Conservation (phyloP, 35 echinoderm and acorn worm species). For the Anneissia japonica region DNA sequence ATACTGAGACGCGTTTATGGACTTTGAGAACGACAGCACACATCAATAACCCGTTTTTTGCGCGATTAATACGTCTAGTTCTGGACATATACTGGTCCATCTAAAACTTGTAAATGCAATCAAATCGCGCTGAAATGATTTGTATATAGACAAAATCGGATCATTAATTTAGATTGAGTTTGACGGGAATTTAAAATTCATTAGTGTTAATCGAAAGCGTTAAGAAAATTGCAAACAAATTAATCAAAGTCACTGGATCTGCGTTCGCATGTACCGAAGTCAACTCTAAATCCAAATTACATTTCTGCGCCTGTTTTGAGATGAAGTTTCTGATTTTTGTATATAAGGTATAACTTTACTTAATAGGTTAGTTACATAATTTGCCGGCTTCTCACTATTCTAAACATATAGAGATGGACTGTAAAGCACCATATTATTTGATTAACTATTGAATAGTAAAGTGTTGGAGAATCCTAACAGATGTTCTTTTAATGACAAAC, state of each 20-base stretch:
- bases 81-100: neutral
- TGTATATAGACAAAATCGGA: neutral
- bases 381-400: no score
- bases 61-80: neutral
- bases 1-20: neutral
- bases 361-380: no score
- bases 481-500: no score
- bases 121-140: neutral
- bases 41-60: neutral
- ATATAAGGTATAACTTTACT: no score
- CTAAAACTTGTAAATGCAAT: neutral
- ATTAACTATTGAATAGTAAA: no score
- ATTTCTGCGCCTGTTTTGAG: no score
- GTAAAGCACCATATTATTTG: no score
- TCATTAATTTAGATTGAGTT: neutral
- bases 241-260: neutral
- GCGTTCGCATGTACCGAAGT: no score
- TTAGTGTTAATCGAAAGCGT: neutral
- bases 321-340: no score
- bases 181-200: neutral
- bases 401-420: no score
- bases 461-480: no score
- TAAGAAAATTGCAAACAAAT: neutral
- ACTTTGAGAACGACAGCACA: neutral
- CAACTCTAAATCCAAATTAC: no score